Percentiles rank a stretch among this genome's conserved stretches.
Evolutionary conservation across 2,888 invertebrate species (phyloP).

Genomic region (Cheilosia pagana): DNA sequence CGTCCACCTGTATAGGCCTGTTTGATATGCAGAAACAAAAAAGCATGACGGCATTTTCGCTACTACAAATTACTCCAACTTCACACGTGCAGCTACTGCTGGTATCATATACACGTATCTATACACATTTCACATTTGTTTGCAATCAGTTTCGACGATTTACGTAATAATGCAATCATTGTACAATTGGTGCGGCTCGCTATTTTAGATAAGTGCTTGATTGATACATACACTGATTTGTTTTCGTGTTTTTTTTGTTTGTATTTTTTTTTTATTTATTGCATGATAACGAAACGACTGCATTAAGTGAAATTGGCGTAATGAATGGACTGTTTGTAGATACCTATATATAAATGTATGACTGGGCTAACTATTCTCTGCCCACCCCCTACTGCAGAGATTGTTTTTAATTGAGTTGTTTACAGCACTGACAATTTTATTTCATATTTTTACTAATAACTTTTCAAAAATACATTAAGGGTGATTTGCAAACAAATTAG

Average conservation of each 20-base stretch:
- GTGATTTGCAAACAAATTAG: not conserved
- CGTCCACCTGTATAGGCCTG: no score
- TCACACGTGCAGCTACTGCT: not conserved
- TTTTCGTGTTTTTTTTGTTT: slow-evolving; percentile 4
- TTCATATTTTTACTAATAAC: not conserved
- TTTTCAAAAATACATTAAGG: not conserved
- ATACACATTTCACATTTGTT: not conserved
- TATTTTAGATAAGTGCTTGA: slow-evolving; percentile 40
- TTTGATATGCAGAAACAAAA: no score
- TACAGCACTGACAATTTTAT: not conserved
- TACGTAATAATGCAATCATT: slow-evolving; percentile 14
- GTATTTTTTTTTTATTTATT: not conserved
- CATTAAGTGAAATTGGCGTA: slow-evolving; percentile 25
- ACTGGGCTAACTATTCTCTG: not conserved
- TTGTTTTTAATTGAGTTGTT: slow-evolving; percentile 32
- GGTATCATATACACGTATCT: not conserved
- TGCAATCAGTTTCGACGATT: not conserved
- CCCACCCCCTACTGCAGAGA: not conserved
- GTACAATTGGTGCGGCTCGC: slow-evolving; percentile 13
- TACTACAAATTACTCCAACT: no score
- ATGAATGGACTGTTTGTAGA: not conserved
- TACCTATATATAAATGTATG: not conserved
- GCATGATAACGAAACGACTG: slow-evolving; percentile 17
- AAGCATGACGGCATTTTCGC: no score
- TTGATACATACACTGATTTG: slow-evolving; percentile 21